Percentiles rank a stretch among this genome's conserved stretches.
Evolutionary conservation across 2,113 vertebrate species (phyloP).

Genomic region (Passer montanus): DNA sequence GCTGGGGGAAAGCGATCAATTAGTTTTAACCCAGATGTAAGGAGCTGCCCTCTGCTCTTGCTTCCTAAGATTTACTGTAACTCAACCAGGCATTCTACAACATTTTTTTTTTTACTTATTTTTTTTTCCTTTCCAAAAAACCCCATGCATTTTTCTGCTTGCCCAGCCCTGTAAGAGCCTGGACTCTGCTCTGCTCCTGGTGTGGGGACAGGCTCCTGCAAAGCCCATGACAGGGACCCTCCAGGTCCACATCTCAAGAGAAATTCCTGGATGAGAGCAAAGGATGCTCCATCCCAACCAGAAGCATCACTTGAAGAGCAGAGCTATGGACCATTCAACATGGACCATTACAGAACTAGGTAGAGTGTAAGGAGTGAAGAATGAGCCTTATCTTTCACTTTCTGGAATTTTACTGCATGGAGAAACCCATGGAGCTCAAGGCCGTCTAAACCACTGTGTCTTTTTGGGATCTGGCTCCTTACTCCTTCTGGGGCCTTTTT

Average conservation of each 20-base stretch:
- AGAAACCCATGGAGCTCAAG: not conserved
- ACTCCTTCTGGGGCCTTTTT: not conserved
- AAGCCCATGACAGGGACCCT: rapidly evolving
- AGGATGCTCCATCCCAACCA: not conserved
- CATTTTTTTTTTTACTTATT: not conserved
- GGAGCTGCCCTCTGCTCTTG: constrained; percentile 20
- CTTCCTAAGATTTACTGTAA: constrained; percentile 45
- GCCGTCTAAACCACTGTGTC: not conserved
- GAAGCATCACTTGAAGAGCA: not conserved
- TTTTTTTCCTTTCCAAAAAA: not conserved
- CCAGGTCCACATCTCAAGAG: not conserved
- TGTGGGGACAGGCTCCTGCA: not conserved
- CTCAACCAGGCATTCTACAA: not conserved
- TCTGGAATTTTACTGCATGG: not conserved
- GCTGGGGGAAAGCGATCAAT: not conserved
- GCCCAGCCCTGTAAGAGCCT: not conserved
- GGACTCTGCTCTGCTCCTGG: not conserved
- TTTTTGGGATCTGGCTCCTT: not conserved
- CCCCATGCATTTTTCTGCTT: not conserved
- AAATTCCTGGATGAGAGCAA: not conserved
- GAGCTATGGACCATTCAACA: not conserved
- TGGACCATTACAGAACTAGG: not conserved
- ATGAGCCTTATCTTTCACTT: not conserved
- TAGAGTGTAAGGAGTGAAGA: not conserved
- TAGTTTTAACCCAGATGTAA: constrained; percentile 34